These are phyloP conservation scores for Philereme transversata DNA, from an alignment of 2,888 invertebrate genomes.

Conservation along the genomic window DNA sequence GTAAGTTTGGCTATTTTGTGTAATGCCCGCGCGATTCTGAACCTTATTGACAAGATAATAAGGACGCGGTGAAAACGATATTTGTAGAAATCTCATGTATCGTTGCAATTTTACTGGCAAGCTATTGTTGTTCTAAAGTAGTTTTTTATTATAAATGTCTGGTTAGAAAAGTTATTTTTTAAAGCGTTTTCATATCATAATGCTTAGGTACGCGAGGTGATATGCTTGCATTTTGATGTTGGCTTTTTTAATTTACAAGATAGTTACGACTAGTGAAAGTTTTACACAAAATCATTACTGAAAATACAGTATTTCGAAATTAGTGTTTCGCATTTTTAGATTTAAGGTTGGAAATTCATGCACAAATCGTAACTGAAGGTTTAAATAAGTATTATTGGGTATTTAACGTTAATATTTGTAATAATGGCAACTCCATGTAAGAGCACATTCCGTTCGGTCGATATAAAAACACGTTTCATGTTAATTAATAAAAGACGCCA, in stretches of 20 bases:
- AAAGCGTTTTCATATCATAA: slow-evolving; percentile 29
- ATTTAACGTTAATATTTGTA: slow-evolving; percentile 61
- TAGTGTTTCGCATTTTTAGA: slow-evolving; percentile 53
- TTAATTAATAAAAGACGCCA: neutral
- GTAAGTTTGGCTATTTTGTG: slow-evolving; percentile 51
- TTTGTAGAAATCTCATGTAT: slow-evolving; percentile 23
- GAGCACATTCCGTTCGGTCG: slow-evolving; percentile 81
- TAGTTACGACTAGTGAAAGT: slow-evolving; percentile 4
- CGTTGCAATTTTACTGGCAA: slow-evolving; percentile 36
- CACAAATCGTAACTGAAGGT: slow-evolving; percentile 73
- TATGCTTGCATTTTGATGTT: slow-evolving; percentile 59
- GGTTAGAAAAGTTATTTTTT: slow-evolving; percentile 18
- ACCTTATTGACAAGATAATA: slow-evolving; percentile 25
- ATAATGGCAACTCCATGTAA: slow-evolving; percentile 64
- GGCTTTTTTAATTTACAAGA: slow-evolving; percentile 16
- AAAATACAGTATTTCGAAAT: slow-evolving; percentile 29
- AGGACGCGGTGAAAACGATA: slow-evolving; percentile 24
- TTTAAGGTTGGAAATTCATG: slow-evolving; percentile 65
- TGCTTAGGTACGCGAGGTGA: slow-evolving; percentile 34
- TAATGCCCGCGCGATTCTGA: slow-evolving; percentile 31
- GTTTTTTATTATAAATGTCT: slow-evolving; percentile 43
- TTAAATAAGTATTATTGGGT: slow-evolving; percentile 61
- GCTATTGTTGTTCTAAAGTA: slow-evolving; percentile 65
- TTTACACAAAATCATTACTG: slow-evolving; percentile 20
- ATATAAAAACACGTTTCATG: slow-evolving; percentile 41